Conservation (phyloP, 2,888 invertebrate species). For the Pycnomerus fuliginosus region DNA sequence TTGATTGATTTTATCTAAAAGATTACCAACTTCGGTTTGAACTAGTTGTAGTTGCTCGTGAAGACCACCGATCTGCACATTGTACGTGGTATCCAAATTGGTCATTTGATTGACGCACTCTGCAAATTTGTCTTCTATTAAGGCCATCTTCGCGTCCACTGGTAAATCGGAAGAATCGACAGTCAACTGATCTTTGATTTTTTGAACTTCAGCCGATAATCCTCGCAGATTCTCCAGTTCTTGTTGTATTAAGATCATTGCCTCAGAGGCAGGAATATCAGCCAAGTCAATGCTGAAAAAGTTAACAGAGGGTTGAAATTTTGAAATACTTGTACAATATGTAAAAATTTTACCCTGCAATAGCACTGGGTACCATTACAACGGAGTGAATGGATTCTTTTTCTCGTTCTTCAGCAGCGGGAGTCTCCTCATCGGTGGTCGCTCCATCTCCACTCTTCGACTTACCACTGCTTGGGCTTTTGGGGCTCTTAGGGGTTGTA, state of each 20-base stretch:
- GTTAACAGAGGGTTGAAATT: too few species aligned
- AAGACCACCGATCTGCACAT: conserved; percentile 53
- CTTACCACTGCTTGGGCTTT: too few species aligned
- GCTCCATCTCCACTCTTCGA: too few species aligned
- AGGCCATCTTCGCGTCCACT: conserved; percentile 14
- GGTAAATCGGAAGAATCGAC: neutral
- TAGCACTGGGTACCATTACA: too few species aligned
- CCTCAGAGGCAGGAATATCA: neutral
- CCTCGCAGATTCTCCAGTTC: neutral
- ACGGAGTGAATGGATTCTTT: too few species aligned
- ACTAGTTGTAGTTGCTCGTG: conserved; percentile 56
- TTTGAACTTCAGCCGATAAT: neutral
- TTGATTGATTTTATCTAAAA: conserved; percentile 35
- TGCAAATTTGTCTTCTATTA: conserved; percentile 36
- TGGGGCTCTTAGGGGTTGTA: too few species aligned
- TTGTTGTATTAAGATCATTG: neutral
- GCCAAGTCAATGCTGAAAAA: neutral
- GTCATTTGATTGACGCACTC: conserved; percentile 41
- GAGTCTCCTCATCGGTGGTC: too few species aligned
- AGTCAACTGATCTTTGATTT: neutral
- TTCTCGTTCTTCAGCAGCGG: too few species aligned
- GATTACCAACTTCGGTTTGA: conserved; percentile 43
- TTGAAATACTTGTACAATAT: too few species aligned
- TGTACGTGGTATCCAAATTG: conserved; percentile 45
- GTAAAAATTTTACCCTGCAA: too few species aligned